phyloP scores from a whole-genome alignment of 2,888 invertebrate species.

The Psylliodes chrysocephalus region DNA sequence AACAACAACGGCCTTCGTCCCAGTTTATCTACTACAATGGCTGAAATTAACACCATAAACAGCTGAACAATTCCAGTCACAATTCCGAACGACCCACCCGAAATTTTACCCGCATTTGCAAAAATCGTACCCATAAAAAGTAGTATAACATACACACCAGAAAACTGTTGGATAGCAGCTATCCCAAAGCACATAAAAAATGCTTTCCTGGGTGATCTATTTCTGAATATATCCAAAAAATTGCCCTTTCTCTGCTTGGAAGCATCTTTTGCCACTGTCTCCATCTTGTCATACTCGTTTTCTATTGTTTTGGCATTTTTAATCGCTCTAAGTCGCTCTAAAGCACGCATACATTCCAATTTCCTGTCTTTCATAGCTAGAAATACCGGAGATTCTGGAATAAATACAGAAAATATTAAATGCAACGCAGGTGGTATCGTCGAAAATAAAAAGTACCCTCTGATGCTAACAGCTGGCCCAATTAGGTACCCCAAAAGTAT shows the following conservation, averaged over 20 bases:
- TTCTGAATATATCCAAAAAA: constrained; percentile 33
- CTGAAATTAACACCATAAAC: constrained; percentile 73
- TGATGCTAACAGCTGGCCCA: constrained; percentile 42
- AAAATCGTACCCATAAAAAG: constrained; percentile 80
- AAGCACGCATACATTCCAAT: constrained; percentile 71
- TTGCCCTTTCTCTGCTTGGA: background rate
- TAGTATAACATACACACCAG: constrained; percentile 81
- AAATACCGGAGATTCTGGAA: constrained; percentile 51
- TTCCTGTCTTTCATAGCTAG: constrained; percentile 63
- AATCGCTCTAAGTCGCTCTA: constrained; percentile 33
- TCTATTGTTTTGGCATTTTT: background rate
- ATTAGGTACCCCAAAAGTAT: constrained; percentile 43
- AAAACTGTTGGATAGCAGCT: constrained; percentile 84
- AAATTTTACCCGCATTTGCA: constrained; percentile 73
- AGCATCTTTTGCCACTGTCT: background rate
- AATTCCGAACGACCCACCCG: constrained; percentile 74
- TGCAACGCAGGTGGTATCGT: constrained; percentile 42
- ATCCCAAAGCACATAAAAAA: constrained; percentile 76
- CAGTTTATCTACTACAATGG: constrained; percentile 77
- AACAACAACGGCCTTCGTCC: constrained; percentile 75
- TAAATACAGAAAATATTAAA: constrained; percentile 38
- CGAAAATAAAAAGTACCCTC: constrained; percentile 39
- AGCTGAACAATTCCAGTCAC: constrained; percentile 82
- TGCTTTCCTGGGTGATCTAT: constrained; percentile 61
- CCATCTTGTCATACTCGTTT: constrained; percentile 17